These are phyloP conservation scores for Cephalopterus ornatus DNA, from an alignment of 2,113 vertebrate genomes.

Conservation along the genomic window DNA sequence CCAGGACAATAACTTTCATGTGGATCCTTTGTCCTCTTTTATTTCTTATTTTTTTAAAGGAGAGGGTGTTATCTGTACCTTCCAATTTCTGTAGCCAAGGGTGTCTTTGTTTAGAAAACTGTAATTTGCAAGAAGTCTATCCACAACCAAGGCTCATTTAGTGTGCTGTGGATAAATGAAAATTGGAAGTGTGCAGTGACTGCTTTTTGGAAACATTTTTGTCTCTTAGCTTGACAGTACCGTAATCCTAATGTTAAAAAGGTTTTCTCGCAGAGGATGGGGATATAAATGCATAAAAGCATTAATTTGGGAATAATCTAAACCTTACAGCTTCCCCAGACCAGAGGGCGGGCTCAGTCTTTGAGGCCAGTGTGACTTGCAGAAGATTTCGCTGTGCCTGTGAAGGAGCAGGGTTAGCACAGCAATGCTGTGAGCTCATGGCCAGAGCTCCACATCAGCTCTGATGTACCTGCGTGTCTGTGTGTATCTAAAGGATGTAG, in stretches of 20 bases:
- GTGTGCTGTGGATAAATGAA: background rate
- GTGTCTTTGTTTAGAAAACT: background rate
- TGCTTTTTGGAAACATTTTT: background rate
- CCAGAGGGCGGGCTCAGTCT: background rate
- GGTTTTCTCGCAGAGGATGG: background rate
- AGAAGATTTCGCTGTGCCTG: background rate
- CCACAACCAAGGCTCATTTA: background rate
- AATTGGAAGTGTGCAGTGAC: background rate
- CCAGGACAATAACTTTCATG: background rate
- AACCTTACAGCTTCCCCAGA: background rate
- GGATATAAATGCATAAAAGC: background rate
- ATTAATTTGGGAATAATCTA: background rate
- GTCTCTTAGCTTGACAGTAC: background rate
- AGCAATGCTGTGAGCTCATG: accelerated
- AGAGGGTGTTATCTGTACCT: background rate
- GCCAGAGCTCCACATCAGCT: background rate
- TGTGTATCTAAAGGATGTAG: background rate
- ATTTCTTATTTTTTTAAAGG: background rate
- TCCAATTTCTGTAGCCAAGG: background rate
- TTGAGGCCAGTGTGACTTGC: background rate
- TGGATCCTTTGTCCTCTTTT: background rate
- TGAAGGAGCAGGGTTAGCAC: background rate
- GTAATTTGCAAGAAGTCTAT: background rate
- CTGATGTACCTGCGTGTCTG: accelerated
- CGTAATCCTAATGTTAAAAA: background rate